Evolutionary conservation across 1,140 invertebrate species (phyloP).

Genomic region (Pseudomyrmex cubaensis): DNA sequence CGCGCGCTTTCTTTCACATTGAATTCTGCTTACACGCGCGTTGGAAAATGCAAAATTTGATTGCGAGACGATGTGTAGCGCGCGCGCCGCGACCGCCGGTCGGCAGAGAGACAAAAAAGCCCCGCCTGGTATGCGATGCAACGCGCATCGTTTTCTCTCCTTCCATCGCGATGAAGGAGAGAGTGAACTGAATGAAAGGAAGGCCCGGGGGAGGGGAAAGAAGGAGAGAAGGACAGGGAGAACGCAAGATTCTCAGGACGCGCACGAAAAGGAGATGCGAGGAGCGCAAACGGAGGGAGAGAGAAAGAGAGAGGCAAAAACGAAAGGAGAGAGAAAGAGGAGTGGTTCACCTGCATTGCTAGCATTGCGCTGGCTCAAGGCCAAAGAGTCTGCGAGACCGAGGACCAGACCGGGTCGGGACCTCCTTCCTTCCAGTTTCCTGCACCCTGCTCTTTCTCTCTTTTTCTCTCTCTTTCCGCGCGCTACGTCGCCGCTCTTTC

Average conservation of each 20-base stretch:
- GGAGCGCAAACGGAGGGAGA: constrained; percentile 52
- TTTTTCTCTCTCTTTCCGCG: constrained; percentile 36
- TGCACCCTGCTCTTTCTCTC: constrained; percentile 70
- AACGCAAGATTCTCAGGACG: constrained; percentile 59
- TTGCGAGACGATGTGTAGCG: constrained; percentile 25
- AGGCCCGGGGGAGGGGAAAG: constrained; percentile 55
- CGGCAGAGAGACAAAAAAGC: constrained; percentile 44
- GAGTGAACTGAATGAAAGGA: constrained; percentile 74
- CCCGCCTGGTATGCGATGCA: constrained; percentile 64
- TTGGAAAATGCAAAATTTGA: constrained; percentile 30
- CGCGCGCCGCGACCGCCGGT: neutral
- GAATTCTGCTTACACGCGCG: constrained; percentile 15
- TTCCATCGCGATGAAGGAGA: constrained; percentile 66
- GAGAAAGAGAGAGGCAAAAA: constrained; percentile 49
- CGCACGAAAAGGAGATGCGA: constrained; percentile 43
- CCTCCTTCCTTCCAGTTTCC: constrained; percentile 82
- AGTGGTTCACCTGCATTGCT: constrained; percentile 86
- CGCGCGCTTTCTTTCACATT: constrained; percentile 17
- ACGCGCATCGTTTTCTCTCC: constrained; percentile 54
- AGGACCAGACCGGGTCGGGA: constrained; percentile 82
- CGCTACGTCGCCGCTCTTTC: constrained; percentile 29
- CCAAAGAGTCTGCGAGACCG: constrained; percentile 83
- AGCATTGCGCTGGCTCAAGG: constrained; percentile 85
- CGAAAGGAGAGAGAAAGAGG: constrained; percentile 71
- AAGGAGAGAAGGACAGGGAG: constrained; percentile 52